Evolutionary conservation across 1,140 invertebrate species (phyloP), one percentile per base, ranked within the genome.

Genomic region (Pogonomyrmex californicus): DNA sequence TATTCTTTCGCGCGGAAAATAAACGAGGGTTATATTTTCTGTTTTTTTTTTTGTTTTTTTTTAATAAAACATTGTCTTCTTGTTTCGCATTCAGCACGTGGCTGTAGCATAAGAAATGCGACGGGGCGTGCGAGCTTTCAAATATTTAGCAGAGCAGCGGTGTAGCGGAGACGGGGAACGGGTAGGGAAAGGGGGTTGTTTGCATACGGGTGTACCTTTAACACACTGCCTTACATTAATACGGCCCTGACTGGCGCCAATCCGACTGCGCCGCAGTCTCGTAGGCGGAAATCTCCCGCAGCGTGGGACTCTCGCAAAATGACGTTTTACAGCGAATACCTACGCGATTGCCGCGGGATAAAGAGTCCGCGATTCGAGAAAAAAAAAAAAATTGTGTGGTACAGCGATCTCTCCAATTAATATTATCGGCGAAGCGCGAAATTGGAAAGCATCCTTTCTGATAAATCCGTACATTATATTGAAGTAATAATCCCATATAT

Each of bases 201-300:
- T 83, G 68, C 41, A 83, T 49, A 73, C 41, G 41, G 30, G 14
- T 82, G 12, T 75, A 49, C 68, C 12, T 83, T 75, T 60, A 83
- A 75, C 79, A 83, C 2, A 83, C 54, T 83, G 79, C 66, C 79
- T 83, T 86, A 66, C 38, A 68, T 79, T 88, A 88, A 86, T 68
- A 78, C 88, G 71, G 56, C 89, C 87, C 81, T 87, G 90, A 70
- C 85, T 78, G 90, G 85, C 90, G 90, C 90, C 90, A 87, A 90
- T 88, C 89, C 38, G 90, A 87, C 88, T 91, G 17, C 41, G 87
- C 58, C 90, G 90, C 90, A 91, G 79, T 91, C 81, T 85, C 62
- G 70, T 51, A 79, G 79, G 87, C 56, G 82, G 85, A 71, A 87
- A 87, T 88, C 30, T 41, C 30, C 73, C 62, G 78, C 58, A 54